phyloP scores from a whole-genome alignment of 2,888 invertebrate genomes.

The Linnaemya tessellans region DNA sequence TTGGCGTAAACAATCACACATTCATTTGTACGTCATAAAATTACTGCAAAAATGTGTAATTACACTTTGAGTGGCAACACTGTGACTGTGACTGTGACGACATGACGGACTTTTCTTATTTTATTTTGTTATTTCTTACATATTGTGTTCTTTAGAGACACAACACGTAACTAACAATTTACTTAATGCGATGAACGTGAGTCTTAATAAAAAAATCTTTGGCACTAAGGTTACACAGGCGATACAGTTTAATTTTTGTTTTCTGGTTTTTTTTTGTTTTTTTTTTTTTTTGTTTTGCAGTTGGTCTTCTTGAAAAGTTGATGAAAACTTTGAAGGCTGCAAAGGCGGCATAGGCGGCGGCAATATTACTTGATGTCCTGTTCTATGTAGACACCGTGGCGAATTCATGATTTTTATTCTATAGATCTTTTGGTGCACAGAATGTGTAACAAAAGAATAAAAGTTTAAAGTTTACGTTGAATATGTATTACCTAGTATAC shows the following conservation, averaged over 20 bases:
- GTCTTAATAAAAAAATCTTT: conserved; percentile 76
- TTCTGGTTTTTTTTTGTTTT: conserved; percentile 13
- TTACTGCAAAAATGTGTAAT: conserved; percentile 53
- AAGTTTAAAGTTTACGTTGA: conserved; percentile 60
- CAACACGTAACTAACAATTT: conserved; percentile 81
- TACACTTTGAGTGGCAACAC: conserved; percentile 59
- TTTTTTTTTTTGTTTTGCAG: conserved; percentile 8
- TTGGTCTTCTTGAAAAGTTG: conserved; percentile 73
- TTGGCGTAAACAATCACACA: conserved; percentile 14
- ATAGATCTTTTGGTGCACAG: conserved; percentile 32
- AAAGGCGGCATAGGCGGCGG: conserved; percentile 55
- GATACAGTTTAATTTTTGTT: conserved; percentile 50
- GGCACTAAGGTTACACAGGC: conserved; percentile 56
- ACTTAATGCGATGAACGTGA: conserved; percentile 82
- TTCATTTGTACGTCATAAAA: conserved; percentile 50
- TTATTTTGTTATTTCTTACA: neutral
- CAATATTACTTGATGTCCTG: conserved; percentile 68
- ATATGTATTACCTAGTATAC: neutral
- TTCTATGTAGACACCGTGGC: conserved; percentile 69
- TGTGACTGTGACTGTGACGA: conserved; percentile 62
- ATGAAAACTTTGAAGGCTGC: conserved; percentile 77
- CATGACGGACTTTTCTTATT: conserved; percentile 30
- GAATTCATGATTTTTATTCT: conserved; percentile 70
- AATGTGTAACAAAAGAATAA: conserved; percentile 54
- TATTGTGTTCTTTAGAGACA: conserved; percentile 18